A percentile compares a stretch with the other conserved stretches of the same genome.
These are phyloP conservation scores for Okapia johnstoni DNA, from an alignment of 2,113 vertebrate species.

Conservation along the genomic window DNA sequence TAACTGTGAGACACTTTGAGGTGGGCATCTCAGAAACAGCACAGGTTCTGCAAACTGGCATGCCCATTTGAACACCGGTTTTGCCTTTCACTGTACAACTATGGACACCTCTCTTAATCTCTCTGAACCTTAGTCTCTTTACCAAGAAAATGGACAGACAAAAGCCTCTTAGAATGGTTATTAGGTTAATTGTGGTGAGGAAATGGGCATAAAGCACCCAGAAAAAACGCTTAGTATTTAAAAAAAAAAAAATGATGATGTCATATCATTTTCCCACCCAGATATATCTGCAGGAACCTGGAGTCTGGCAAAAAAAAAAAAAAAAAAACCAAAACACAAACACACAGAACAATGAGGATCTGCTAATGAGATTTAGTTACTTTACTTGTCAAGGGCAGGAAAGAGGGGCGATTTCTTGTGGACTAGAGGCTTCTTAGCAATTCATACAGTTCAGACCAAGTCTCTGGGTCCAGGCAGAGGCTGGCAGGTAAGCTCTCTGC, in stretches of 20 bases:
- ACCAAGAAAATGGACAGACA: not conserved
- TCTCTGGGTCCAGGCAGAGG: not conserved
- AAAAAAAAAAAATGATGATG: not conserved
- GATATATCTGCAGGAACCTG: not conserved
- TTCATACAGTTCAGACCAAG: not conserved
- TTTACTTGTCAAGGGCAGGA: not conserved
- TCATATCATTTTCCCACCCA: not conserved
- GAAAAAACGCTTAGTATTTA: not conserved
- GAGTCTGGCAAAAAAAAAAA: not conserved
- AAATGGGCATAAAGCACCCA: not conserved
- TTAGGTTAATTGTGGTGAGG: not conserved
- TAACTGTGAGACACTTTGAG: accelerated
- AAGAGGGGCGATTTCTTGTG: not conserved
- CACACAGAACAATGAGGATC: not conserved
- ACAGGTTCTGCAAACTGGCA: not conserved
- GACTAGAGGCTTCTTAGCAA: not conserved
- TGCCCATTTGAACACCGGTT: not conserved
- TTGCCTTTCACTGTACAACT: not conserved
- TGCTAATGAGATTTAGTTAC: not conserved
- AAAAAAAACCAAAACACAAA: too few relatives aligned
- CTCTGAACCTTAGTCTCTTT: not conserved
- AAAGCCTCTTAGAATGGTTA: not conserved
- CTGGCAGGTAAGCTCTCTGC: not conserved
- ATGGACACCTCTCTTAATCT: not conserved
- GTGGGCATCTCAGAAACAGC: not conserved